These are phyloP conservation scores for Paguma larvata DNA, from an alignment of 2,797 vertebrate species.

Conservation along the genomic window DNA sequence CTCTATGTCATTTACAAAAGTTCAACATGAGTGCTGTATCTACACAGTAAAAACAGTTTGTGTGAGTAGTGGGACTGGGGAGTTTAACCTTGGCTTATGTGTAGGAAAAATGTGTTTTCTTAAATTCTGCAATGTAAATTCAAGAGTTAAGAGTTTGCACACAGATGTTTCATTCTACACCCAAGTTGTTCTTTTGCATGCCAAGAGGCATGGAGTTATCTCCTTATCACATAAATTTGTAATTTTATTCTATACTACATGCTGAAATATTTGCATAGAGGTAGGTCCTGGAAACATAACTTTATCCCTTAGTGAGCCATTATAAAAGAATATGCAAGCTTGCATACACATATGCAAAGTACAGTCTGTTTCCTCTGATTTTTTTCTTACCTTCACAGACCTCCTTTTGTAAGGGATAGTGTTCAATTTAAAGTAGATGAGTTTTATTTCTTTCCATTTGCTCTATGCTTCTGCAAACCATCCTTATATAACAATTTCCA, in stretches of 20 bases:
- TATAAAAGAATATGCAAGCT: slow-evolving; percentile 46
- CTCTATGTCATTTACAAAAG: slow-evolving; percentile 20
- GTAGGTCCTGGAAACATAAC: slow-evolving; percentile 22
- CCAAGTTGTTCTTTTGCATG: slow-evolving; percentile 44
- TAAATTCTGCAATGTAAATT: slow-evolving; percentile 23
- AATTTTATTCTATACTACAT: slow-evolving; percentile 20
- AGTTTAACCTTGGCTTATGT: background rate
- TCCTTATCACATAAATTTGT: slow-evolving; percentile 48
- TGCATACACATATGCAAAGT: background rate
- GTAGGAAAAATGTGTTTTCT: slow-evolving; percentile 26
- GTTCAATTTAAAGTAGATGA: background rate
- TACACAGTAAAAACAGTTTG: background rate
- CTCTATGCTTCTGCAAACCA: background rate
- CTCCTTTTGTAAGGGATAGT: background rate
- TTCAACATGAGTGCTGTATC: background rate
- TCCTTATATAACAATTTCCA: slow-evolving; percentile 51
- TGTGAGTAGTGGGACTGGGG: background rate
- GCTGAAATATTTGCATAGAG: slow-evolving; percentile 52
- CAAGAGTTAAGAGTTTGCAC: slow-evolving; percentile 36
- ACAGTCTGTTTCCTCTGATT: background rate
- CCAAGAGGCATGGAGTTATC: background rate
- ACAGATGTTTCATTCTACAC: slow-evolving; percentile 51
- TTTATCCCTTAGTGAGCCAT: slow-evolving; percentile 23
- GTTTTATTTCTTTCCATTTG: background rate
- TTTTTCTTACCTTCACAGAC: background rate